Conservation (phyloP, 1,140 invertebrate species). For the Venturia canescens region DNA sequence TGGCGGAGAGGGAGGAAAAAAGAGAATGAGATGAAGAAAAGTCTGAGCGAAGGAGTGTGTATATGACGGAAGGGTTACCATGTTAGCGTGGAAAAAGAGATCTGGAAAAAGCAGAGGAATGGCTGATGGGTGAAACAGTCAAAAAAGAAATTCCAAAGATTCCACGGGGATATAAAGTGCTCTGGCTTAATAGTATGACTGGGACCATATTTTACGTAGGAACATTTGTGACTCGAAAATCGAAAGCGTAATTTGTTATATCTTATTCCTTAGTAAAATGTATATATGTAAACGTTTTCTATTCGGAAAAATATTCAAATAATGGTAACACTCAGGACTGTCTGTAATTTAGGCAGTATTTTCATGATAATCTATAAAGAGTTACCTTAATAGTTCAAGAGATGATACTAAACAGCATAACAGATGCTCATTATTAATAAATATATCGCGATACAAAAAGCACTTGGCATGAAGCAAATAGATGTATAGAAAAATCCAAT, state of each 20-base stretch:
- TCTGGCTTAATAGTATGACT: slow-evolving; percentile 25
- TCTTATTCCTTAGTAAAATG: neutral
- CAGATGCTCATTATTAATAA: neutral
- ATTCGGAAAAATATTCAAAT: neutral
- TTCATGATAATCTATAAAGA: neutral
- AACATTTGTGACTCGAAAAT: neutral
- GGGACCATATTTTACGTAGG: neutral
- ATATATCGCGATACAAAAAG: neutral
- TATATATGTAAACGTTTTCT: neutral
- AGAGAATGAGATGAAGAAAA: slow-evolving; percentile 20
- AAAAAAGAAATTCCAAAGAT: slow-evolving; percentile 11
- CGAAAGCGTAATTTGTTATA: neutral
- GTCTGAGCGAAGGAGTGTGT: neutral
- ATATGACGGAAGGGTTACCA: slow-evolving; percentile 3
- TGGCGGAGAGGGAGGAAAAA: neutral
- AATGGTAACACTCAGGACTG: neutral
- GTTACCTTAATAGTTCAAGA: neutral
- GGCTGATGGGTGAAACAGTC: neutral
- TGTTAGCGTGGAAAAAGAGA: neutral
- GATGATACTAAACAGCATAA: neutral
- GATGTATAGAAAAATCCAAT: neutral
- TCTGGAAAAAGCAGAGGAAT: neutral
- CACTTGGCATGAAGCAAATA: neutral
- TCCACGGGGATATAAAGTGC: neutral
- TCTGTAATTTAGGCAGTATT: neutral